Evolutionary conservation across 2,113 vertebrate species (phyloP), one percentile per base, ranked within the genome.

Genomic region (Mohoua ochrocephala): DNA sequence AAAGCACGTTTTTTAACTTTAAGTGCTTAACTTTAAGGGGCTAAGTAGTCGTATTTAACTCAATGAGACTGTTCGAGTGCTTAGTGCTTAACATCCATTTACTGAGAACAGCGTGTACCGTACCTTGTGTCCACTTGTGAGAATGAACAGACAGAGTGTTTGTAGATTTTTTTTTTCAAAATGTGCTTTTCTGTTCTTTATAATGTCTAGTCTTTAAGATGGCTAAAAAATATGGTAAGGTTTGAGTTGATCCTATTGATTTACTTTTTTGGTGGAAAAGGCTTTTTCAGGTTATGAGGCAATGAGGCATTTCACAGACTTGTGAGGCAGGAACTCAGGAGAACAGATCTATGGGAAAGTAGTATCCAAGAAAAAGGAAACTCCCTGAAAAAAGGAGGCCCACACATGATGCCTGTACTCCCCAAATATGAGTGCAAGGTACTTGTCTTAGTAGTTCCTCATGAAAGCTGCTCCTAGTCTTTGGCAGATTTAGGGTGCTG

Each of bases 391-490:
- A 91, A 20, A 11, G 28, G 20, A 84, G 35, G 16, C 6, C 7
- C 11, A 27, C 1, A 2, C 35, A 35, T 4, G 12, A 44, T 10
- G 7, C 5, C 39, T 52, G 9, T 45, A 20, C 2, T 39, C 37
- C 15, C 10, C 27, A 76, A 86, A 86, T 28, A 60, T 3, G 19
- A 86, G 22, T 37, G 31, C 26, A 56, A 86, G 17, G 16, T 52
- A 44, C 15, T 85, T 73, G 10, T 47, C 37, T 64, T 26, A 56
- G 15, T 41, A 73, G 41, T 27, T 84, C 13, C 30, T 91, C n/a
- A 52, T 27, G 18, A 63, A 75, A 63, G 47, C 50, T 81, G 19
- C 33, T 56, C 15, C 31, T n/a, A 44, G 26, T 39, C 56, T 67
- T 42, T 14, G 31, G 6, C 13, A 67, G 60, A 68, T 67, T 76